Conservation (phyloP, 2,113 vertebrate species). For the Oryzias javanicus region DNA sequence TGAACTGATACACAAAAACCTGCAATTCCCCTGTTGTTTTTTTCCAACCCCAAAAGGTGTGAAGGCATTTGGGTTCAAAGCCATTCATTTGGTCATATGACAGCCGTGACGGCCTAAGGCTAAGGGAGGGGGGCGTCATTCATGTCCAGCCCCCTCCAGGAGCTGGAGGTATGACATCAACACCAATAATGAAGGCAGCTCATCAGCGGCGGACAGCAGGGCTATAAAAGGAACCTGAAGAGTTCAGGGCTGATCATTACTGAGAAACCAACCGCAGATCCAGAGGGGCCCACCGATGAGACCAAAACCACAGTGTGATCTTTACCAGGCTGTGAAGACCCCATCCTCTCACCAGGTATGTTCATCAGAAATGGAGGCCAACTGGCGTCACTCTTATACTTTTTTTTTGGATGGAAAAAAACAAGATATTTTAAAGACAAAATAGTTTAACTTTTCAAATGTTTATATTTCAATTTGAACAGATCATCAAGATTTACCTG, state of each 20-base stretch:
- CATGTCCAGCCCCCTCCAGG: conserved; percentile 44
- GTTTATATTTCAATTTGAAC: conserved; percentile 42
- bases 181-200: conserved; percentile 71
- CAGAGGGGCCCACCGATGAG: conserved; percentile 16
- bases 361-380: neutral
- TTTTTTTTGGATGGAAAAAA: neutral
- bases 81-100: conserved; percentile 34
- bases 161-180: conserved; percentile 71
- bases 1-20: neutral
- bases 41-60: neutral
- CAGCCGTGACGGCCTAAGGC: conserved; percentile 40
- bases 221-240: conserved; percentile 70
- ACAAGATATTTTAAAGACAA: accelerated
- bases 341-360: conserved; percentile 48
- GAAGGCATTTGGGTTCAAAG: conserved; percentile 31
- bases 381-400: no score
- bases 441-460: neutral
- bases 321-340: conserved; percentile 11
- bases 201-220: conserved; percentile 62
- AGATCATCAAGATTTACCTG: conserved; percentile 70
- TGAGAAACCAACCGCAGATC: conserved; percentile 41
- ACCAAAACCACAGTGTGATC: neutral
- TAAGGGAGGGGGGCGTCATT: conserved; percentile 57
- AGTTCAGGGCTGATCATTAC: conserved; percentile 54
- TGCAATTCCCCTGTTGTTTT: neutral